These are phyloP conservation scores for Crematogaster levior DNA, from an alignment of 2,888 invertebrate genomes.

Conservation along the genomic window DNA sequence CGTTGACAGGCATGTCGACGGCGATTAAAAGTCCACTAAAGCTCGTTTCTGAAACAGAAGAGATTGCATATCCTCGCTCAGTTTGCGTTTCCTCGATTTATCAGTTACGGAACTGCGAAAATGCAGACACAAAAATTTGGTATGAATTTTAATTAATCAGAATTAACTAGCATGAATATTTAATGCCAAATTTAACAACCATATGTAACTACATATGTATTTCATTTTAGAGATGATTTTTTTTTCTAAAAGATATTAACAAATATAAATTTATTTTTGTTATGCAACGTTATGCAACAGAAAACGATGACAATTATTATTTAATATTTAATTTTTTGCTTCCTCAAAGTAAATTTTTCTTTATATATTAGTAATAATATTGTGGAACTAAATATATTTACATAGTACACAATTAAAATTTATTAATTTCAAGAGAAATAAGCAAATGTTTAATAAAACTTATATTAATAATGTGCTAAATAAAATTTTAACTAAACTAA, in stretches of 20 bases:
- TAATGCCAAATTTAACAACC: not conserved
- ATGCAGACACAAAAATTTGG: not conserved
- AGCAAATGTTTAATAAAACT: no score
- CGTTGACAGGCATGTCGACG: conserved; percentile 7
- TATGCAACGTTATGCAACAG: not conserved
- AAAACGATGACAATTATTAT: not conserved
- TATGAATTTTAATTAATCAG: not conserved
- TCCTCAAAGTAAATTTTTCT: no score
- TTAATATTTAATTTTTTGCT: no score
- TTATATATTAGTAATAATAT: no score
- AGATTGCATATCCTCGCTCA: not conserved
- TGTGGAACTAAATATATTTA: not conserved
- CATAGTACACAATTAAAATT: no score
- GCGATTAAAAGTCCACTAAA: not conserved
- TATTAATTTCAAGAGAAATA: no score
- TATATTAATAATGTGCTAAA: no score
- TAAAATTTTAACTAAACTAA: no score
- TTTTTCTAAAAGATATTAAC: no score
- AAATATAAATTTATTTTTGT: not conserved
- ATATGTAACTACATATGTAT: not conserved
- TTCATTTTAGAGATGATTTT: not conserved
- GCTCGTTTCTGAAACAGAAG: not conserved
- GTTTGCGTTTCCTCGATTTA: not conserved
- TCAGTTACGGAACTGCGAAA: not conserved
- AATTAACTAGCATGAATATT: not conserved